These are phyloP conservation scores for Orchesella flavescens DNA, from an alignment of 2,888 invertebrate genomes.

Conservation along the genomic window DNA sequence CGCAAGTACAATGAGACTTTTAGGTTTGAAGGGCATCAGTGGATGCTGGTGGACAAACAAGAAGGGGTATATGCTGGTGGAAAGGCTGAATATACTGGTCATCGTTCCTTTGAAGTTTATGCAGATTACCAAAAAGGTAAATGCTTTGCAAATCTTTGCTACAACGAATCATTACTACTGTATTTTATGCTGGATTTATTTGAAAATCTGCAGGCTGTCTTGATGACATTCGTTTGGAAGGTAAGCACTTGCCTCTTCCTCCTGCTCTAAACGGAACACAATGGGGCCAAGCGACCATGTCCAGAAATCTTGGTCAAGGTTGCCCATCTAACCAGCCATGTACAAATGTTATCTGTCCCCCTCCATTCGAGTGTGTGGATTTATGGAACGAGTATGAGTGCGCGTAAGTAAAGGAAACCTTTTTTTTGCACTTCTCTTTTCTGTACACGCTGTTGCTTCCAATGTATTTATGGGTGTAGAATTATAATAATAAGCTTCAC, in stretches of 20 bases:
- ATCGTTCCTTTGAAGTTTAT: constrained; percentile 93
- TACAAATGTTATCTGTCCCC: constrained; percentile 93
- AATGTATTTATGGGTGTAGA: too few species aligned
- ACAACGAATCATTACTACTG: too few species aligned
- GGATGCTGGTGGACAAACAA: constrained; percentile 93
- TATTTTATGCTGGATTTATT: background rate
- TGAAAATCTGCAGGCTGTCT: constrained; percentile 77
- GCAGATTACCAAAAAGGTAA: constrained; percentile 94
- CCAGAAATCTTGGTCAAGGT: constrained; percentile 85
- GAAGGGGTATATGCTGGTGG: constrained; percentile 95
- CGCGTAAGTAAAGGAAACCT: constrained; percentile 86
- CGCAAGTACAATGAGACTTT: constrained; percentile 94
- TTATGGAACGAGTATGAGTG: constrained; percentile 99
- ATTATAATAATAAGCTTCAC: too few species aligned
- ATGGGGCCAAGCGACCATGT: constrained; percentile 96
- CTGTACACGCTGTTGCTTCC: too few species aligned
- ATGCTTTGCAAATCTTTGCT: too few species aligned
- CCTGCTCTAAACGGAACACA: constrained; percentile 96
- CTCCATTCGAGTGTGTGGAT: constrained; percentile 95
- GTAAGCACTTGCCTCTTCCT: constrained; percentile 93
- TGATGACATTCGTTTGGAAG: constrained; percentile 90
- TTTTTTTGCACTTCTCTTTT: too few species aligned
- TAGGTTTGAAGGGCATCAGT: constrained; percentile 91
- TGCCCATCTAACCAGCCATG: constrained; percentile 97
- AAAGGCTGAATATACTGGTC: constrained; percentile 95